Percentiles rank a stretch among this genome's conserved stretches.
These are phyloP conservation scores for Oxyteleia sp. DNA, from an alignment of 2,888 invertebrate genomes.

Conservation along the genomic window DNA sequence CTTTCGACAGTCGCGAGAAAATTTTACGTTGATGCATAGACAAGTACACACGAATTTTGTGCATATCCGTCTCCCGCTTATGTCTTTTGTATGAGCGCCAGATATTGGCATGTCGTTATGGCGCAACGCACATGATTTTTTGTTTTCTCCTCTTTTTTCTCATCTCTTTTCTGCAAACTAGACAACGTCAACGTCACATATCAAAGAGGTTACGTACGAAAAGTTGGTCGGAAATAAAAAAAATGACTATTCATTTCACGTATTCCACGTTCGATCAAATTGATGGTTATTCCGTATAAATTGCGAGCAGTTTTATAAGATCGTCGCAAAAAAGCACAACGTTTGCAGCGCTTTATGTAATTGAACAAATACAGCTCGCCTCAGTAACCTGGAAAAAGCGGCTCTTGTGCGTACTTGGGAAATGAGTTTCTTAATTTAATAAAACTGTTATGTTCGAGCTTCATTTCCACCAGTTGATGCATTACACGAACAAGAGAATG, in stretches of 20 bases:
- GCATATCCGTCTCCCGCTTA: conserved; percentile 69
- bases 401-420: conserved; percentile 15
- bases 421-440: conserved; percentile 53
- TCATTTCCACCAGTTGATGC: conserved; percentile 11
- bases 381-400: background rate
- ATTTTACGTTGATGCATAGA: conserved; percentile 65
- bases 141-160: conserved; percentile 14
- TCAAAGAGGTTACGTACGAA: conserved; percentile 29
- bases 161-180: conserved; percentile 45
- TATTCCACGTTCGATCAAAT: conserved; percentile 39
- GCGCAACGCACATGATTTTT: conserved; percentile 16
- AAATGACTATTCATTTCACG: conserved; percentile 5
- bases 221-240: conserved; percentile 36
- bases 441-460: conserved; percentile 23
- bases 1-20: conserved; percentile 73
- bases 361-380: background rate
- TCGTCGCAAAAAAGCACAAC: conserved; percentile 10
- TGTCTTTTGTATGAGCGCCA: conserved; percentile 53
- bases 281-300: conserved; percentile 53
- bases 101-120: conserved; percentile 63
- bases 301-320: conserved; percentile 31
- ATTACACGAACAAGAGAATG: conserved; percentile 13
- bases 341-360: conserved; percentile 9
- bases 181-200: conserved; percentile 44
- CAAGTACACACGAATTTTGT: conserved; percentile 78